Conservation (phyloP, 2,797 vertebrate species). For the Halcyon badia region DNA sequence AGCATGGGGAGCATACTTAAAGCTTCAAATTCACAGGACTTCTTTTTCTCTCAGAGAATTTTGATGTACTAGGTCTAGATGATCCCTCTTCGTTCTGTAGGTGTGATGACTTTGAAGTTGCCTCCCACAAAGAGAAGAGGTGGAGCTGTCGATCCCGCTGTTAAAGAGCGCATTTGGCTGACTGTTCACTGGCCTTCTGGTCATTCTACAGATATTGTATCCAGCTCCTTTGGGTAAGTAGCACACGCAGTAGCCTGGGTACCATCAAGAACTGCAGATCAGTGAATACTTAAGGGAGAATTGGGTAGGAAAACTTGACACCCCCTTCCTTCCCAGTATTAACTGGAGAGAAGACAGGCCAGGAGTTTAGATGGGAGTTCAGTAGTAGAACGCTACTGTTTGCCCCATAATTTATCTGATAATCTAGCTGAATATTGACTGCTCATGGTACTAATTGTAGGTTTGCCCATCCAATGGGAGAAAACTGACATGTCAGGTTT, state of each 20-base stretch:
- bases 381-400: neutral
- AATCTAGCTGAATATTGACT: neutral
- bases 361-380: neutral
- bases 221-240: slow-evolving; percentile 92
- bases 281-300: neutral
- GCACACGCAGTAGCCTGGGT: neutral
- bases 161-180: slow-evolving; percentile 95
- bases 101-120: slow-evolving; percentile 89
- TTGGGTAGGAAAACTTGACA: neutral
- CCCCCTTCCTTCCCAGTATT: neutral
- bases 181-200: slow-evolving; percentile 90
- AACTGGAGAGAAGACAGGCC: neutral
- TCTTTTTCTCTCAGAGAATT: neutral
- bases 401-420: neutral
- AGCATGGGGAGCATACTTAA: neutral
- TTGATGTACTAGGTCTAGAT: neutral
- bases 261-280: neutral
- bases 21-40: neutral
- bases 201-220: slow-evolving; percentile 85
- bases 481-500: neutral
- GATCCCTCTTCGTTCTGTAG: slow-evolving; percentile 67
- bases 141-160: slow-evolving; percentile 82
- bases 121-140: slow-evolving; percentile 93
- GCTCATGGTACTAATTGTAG: neutral
- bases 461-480: neutral